Evolutionary conservation across 2,888 invertebrate genomes (phyloP).

Genomic region (Andrena praecox): DNA sequence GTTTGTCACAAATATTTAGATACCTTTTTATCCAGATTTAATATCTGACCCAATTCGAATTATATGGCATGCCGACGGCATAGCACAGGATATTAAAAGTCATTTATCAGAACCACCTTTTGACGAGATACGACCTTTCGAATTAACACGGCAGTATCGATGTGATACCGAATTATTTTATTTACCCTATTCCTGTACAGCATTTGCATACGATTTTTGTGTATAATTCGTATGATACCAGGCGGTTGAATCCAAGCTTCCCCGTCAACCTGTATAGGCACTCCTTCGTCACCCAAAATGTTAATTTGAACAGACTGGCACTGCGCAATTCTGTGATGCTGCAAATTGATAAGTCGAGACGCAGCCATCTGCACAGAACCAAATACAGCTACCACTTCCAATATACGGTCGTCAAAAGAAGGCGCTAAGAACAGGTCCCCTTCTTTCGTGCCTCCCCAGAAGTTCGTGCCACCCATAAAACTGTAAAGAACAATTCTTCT

Average conservation of each 20-base stretch:
- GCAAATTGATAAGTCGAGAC: slow-evolving; percentile 96
- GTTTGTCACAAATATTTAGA: no score
- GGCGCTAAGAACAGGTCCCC: slow-evolving; percentile 97
- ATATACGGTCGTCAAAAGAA: slow-evolving; percentile 97
- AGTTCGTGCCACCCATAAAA: slow-evolving; percentile 99
- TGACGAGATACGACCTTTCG: no score
- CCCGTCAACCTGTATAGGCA: slow-evolving; percentile 98
- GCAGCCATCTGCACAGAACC: slow-evolving; percentile 99
- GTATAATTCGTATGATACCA: slow-evolving; percentile 97
- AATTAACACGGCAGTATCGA: not conserved
- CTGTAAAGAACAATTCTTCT: slow-evolving; percentile 86
- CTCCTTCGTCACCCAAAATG: slow-evolving; percentile 96
- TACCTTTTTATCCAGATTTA: no score
- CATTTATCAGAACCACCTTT: no score
- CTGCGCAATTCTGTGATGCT: slow-evolving; percentile 98
- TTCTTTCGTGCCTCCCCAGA: slow-evolving; percentile 98
- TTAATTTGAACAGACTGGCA: slow-evolving; percentile 98
- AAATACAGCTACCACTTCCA: slow-evolving; percentile 99
- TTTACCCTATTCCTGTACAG: slow-evolving; percentile 93
- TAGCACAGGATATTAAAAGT: no score
- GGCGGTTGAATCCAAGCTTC: slow-evolving; percentile 99
- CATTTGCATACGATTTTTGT: slow-evolving; percentile 99
- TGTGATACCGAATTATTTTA: slow-evolving; percentile 22
- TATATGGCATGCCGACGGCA: no score
- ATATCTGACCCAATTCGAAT: no score